phyloP scores from a whole-genome alignment of 2,888 invertebrate species.

The Lomographa bimaculata region DNA sequence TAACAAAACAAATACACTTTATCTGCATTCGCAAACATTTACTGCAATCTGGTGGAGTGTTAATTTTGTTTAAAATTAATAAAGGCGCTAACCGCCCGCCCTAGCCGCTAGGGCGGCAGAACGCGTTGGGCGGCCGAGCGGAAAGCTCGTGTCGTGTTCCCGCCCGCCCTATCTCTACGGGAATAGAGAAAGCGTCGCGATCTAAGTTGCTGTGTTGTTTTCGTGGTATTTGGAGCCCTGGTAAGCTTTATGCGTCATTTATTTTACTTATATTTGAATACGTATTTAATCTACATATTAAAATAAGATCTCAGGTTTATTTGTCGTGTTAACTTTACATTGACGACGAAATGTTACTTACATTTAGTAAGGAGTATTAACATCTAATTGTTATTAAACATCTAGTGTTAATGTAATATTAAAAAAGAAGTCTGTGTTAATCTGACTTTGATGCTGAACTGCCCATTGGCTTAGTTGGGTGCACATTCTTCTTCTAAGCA shows the following conservation, averaged over 20 bases:
- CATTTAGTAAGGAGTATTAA: too few relatives aligned
- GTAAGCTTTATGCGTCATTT: constrained; percentile 3
- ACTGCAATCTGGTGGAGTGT: constrained; percentile 13
- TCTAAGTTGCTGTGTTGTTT: constrained; percentile 30
- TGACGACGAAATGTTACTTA: too few relatives aligned
- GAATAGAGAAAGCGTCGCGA: constrained; percentile 52
- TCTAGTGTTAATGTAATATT: too few relatives aligned
- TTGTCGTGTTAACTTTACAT: too few relatives aligned
- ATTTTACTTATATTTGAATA: constrained; percentile 1
- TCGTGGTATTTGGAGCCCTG: constrained; percentile 5
- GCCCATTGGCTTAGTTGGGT: too few relatives aligned
- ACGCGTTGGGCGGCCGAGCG: constrained; percentile 42
- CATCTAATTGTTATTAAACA: too few relatives aligned
- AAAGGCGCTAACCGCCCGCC: constrained; percentile 10
- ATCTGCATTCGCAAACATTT: constrained; percentile 10
- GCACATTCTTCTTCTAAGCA: too few relatives aligned
- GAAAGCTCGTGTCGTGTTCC: constrained; percentile 41
- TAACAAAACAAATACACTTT: constrained; percentile 2
- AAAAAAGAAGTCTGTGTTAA: too few relatives aligned
- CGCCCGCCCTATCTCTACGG: constrained; percentile 36
- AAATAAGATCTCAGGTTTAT: too few relatives aligned
- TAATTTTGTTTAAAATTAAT: constrained; percentile 13
- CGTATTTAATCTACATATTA: too few relatives aligned
- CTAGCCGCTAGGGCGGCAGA: constrained; percentile 49
- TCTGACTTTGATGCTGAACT: too few relatives aligned